Evolutionary conservation across 2,113 vertebrate species (phyloP).

Genomic region (Phylloscopus whistleri): DNA sequence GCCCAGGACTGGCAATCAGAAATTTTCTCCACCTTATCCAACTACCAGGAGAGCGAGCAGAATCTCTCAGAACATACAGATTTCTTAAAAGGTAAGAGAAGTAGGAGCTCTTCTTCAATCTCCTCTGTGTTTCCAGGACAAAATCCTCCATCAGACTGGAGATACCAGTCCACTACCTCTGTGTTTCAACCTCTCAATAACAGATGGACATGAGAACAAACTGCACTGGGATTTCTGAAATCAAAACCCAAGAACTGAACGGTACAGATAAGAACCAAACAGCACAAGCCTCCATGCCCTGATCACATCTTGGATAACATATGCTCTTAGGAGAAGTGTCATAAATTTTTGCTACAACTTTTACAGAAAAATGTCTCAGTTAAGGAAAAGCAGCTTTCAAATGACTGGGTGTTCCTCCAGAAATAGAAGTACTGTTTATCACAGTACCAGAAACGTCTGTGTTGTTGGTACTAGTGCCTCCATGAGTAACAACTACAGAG

Average conservation of each 20-base stretch:
- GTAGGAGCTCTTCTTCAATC: not conserved
- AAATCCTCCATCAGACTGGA: not conserved
- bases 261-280: not conserved
- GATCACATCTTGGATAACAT: constrained; percentile 26
- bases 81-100: not conserved
- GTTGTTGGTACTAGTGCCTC: not conserved
- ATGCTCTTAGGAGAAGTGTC: constrained; percentile 9
- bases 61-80: not conserved
- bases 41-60: not conserved
- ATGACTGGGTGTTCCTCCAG: not conserved
- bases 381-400: constrained; percentile 13
- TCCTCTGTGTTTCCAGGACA: not conserved
- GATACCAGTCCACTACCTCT: not conserved
- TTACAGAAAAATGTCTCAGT: not conserved
- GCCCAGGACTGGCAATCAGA: not conserved
- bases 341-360: constrained; percentile 1
- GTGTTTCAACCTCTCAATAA: not conserved
- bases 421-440: constrained; percentile 18
- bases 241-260: not conserved
- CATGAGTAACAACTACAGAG: not conserved
- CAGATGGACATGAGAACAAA: not conserved
- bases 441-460: not conserved
- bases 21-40: not conserved
- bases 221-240: not conserved
- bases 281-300: not conserved